phyloP scores from a whole-genome alignment of 1,140 invertebrate species.

The Pissodes strobi region DNA sequence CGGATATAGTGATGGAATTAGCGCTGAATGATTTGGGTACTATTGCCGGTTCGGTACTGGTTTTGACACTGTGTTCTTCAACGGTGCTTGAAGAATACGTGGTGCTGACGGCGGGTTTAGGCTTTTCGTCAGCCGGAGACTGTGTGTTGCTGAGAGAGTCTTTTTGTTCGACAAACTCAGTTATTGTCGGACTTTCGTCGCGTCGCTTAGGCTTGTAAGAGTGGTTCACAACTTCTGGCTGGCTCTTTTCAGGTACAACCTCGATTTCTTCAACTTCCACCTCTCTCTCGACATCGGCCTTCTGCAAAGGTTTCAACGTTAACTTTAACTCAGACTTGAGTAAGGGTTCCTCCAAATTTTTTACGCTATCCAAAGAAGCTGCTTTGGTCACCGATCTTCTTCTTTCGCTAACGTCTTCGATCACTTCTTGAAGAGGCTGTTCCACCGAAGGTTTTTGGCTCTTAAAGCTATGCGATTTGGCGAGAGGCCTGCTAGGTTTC shows the following conservation, averaged over 20 bases:
- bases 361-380: constrained; percentile 62
- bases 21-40: constrained; percentile 12
- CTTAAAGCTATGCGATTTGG: constrained; percentile 70
- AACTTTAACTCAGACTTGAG: constrained; percentile 29
- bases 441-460: constrained; percentile 28
- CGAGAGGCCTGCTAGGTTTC: constrained; percentile 64
- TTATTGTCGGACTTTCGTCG: too few species aligned
- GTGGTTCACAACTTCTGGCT: too few species aligned
- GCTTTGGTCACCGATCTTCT: constrained; percentile 37
- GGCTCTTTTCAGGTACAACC: not conserved
- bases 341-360: constrained; percentile 58
- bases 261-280: constrained; percentile 24
- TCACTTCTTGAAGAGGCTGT: not conserved
- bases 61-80: constrained; percentile 17
- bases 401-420: constrained; percentile 17
- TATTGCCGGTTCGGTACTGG: not conserved
- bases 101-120: not conserved
- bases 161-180: not conserved
- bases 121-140: not conserved
- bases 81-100: constrained; percentile 4
- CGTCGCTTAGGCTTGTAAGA: too few species aligned
- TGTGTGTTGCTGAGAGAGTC: not conserved
- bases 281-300: not conserved
- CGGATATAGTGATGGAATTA: constrained; percentile 50
- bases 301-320: constrained; percentile 9